Percentiles rank a stretch among this genome's conserved stretches.
These are phyloP conservation scores for Lycia hirtaria DNA, from an alignment of 2,888 invertebrate genomes.

Conservation along the genomic window DNA sequence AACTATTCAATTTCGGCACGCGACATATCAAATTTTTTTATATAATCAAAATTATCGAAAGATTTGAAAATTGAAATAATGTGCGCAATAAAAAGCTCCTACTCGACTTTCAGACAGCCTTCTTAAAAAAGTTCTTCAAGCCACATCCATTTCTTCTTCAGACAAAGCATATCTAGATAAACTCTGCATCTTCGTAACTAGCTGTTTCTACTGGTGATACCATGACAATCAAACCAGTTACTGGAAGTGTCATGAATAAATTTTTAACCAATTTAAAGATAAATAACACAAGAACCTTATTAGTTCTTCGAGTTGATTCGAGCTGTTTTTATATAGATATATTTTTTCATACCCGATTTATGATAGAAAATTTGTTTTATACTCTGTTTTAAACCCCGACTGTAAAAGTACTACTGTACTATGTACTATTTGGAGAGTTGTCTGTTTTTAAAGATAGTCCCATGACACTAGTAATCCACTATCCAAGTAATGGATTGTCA, in stretches of 20 bases:
- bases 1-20: constrained; percentile 35
- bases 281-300: too few species aligned
- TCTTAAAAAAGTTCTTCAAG: constrained; percentile 45
- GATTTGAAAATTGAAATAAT: constrained; percentile 51
- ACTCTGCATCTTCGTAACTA: not conserved
- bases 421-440: too few species aligned
- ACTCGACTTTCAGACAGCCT: constrained; percentile 41
- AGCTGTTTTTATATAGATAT: too few species aligned
- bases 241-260: not conserved
- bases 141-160: constrained; percentile 45
- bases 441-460: too few species aligned
- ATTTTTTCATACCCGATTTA: too few species aligned
- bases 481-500: too few species aligned
- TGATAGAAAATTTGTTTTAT: too few species aligned
- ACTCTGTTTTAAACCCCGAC: too few species aligned
- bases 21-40: constrained; percentile 31
- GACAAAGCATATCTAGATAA: not conserved
- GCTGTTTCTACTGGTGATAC: not conserved
- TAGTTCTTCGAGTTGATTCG: too few species aligned
- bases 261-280: too few species aligned
- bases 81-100: constrained; percentile 62
- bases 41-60: constrained; percentile 31
- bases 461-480: too few species aligned
- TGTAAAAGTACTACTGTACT: too few species aligned
- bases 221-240: not conserved